These are phyloP conservation scores for Solea solea DNA, from an alignment of 2,113 vertebrate genomes.

Conservation along the genomic window DNA sequence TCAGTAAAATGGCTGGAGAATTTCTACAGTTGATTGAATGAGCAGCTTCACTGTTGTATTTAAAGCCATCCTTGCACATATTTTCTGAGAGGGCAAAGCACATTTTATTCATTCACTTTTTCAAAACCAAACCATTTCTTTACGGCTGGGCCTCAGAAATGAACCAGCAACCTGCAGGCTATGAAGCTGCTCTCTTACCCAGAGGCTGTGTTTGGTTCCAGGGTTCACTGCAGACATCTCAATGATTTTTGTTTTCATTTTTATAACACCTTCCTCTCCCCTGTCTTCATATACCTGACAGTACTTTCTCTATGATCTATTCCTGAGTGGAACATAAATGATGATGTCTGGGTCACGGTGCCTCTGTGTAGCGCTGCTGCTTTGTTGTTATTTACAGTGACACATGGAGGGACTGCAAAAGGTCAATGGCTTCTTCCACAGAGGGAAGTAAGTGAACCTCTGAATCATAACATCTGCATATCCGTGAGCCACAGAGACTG, in stretches of 20 bases:
- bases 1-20: neutral
- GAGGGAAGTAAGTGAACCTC: conserved; percentile 49
- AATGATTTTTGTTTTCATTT: conserved; percentile 22
- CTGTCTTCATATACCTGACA: conserved; percentile 22
- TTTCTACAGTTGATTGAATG: neutral
- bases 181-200: neutral
- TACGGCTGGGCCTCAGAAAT: conserved; percentile 12
- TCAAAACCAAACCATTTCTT: neutral
- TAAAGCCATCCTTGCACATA: neutral
- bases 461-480: conserved; percentile 63
- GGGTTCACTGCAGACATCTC: neutral
- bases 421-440: conserved; percentile 56
- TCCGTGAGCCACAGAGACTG: conserved; percentile 37
- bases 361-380: conserved; percentile 33
- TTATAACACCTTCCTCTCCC: conserved; percentile 27
- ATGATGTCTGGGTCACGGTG: conserved; percentile 32
- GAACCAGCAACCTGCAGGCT: conserved; percentile 2
- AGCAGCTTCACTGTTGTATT: neutral
- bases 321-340: conserved; percentile 32
- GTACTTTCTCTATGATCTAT: conserved; percentile 19
- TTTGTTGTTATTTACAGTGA: conserved; percentile 66
- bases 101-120: conserved; percentile 8
- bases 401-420: conserved; percentile 52
- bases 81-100: neutral
- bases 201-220: neutral